Evolutionary conservation across 1,140 invertebrate species (phyloP), one percentile per base, ranked within the genome.

Genomic region (Drosophila rufa): DNA sequence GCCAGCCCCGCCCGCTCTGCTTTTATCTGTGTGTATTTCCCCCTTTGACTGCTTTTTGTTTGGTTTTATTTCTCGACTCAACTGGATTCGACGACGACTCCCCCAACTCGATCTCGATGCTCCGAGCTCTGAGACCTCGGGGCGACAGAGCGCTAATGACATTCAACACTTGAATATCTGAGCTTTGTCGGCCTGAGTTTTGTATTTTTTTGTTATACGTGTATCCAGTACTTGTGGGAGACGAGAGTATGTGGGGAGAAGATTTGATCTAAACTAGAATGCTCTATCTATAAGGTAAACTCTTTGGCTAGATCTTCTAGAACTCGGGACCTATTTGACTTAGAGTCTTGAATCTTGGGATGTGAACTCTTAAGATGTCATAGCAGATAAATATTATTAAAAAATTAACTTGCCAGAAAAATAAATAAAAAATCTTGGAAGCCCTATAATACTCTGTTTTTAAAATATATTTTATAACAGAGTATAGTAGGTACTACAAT

Each of bases 121-220:
- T 75, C 40, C 17, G 64, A 64, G 43, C 47, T 40, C 48, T 43
- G 51, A 87, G 80, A 80, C 65, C 84, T 53, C 50, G 70, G 74
- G 84, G 84, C 84, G 84, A 87, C 84, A 89, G 79, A 71, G 62
- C 61, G 74, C 74, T 89, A 89, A 89, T 89, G 80, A 90, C 85
- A 84, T 81, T 83, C 84, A 84, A 67, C 80, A 84, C 76, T 80
- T 75, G 80, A 60, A 55, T 65, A 43, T 61, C 36, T 30, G 62
- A 46, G 62, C 69, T 82, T 70, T 70, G 67, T 68, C 67, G 67
- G 67, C 14, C 17, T 68, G 30, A 47, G 47, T 65, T 78, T 25
- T 22, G 46, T 48, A 68, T 50, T 43, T 27, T 60, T 60, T 50
- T 56, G 36, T 43, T 43, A 43, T 45, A n/a, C n/a, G n/a, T n/a